Evolutionary conservation across 2,888 invertebrate species (phyloP).

Genomic region (Eupithecia subumbrata): DNA sequence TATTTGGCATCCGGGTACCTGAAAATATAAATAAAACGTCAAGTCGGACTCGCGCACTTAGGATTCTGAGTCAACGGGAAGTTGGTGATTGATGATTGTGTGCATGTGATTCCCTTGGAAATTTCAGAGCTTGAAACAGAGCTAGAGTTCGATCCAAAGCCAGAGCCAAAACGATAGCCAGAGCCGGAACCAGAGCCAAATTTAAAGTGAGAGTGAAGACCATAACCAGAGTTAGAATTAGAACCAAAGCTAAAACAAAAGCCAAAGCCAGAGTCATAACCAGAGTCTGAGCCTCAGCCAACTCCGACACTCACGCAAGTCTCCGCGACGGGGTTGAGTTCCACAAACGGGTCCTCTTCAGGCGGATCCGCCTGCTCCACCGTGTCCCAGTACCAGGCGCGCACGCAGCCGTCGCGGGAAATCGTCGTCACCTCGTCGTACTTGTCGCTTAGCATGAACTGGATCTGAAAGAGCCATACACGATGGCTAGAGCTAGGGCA

Average conservation of each 20-base stretch:
- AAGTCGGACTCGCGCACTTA: no score
- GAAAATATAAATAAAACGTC: slow-evolving; percentile 17
- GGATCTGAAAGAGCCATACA: slow-evolving; percentile 57
- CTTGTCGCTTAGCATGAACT: slow-evolving; percentile 75
- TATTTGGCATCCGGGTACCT: slow-evolving; percentile 77
- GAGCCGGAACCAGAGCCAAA: neutral
- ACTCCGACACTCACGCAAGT: slow-evolving; percentile 77
- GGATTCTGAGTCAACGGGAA: no score
- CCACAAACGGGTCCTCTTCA: slow-evolving; percentile 90
- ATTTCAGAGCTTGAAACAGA: neutral
- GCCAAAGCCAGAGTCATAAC: neutral
- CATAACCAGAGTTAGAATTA: neutral
- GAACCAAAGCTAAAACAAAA: neutral
- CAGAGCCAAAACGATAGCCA: neutral
- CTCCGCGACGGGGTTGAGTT: slow-evolving; percentile 94
- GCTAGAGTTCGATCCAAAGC: neutral
- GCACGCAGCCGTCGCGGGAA: slow-evolving; percentile 90
- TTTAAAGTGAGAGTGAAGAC: no score
- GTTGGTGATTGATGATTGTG: no score
- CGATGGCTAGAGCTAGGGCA: no score
- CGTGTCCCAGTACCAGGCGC: slow-evolving; percentile 95
- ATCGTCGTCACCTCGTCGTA: slow-evolving; percentile 74
- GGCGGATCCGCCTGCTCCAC: slow-evolving; percentile 94
- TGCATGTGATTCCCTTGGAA: no score
- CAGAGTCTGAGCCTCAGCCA: neutral